Evolutionary conservation across 2,888 invertebrate genomes (phyloP), one percentile per base, ranked within the genome.

Genomic region (Phyllotreta cruciferae): DNA sequence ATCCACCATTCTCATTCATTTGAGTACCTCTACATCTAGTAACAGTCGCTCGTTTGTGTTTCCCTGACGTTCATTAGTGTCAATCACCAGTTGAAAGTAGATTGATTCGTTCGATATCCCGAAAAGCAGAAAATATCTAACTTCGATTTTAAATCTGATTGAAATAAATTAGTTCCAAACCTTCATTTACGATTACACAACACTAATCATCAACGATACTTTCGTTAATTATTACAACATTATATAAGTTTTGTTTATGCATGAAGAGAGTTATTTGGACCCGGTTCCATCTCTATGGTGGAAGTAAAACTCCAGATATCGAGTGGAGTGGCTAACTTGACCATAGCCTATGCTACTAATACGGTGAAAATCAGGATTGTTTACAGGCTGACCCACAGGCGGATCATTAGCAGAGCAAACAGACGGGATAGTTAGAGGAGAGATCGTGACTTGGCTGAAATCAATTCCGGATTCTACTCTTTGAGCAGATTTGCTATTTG

Each of bases 341-440:
- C 60, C 56, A 41, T 36, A 34, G 52, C 56, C 56, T 56, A 45
- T 24, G 24, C 62, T 52, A 38, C 52, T 60, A 56, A 64, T 56
- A 52, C 44, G 56, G 42, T 45, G 53, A 36, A 57, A 64, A 64
- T 64, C 64, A 64, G 64, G 64, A 57, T 56, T 64, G 61, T 64
- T 64, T 64, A 64, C 64, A 64, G 54, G 64, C 57, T 61, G 54
- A 61, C 64, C 61, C 60, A 24, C 24, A 37, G 52, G 37, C 49
- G 56, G 47, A 63, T 66, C 66, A 61, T 66, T 66, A 66, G 63
- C 60, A 66, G 61, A 66, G 60, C 42, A 66, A 66, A 66, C 54
- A 66, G 53, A 52, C 56, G 55, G 37, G 56, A 57, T 57, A 61
- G 64, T 61, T 64, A 64, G 64, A 54, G 61, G 11, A 53, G 57